phyloP scores from a whole-genome alignment of 2,113 vertebrate species.

The Mormyrus iriodes region DNA sequence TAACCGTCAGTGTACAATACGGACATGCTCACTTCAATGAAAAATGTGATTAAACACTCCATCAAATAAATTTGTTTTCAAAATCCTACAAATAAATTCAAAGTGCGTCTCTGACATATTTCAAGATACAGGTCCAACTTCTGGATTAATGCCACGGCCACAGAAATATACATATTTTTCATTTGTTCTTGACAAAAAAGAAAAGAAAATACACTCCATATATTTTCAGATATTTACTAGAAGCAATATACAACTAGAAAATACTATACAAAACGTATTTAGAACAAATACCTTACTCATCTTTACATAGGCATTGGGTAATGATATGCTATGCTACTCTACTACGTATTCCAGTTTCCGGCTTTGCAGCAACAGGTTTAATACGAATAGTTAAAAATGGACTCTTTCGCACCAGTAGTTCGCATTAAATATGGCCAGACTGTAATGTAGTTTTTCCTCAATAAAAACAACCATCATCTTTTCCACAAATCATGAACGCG shows the following conservation, averaged over 20 bases:
- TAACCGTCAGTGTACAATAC: slow-evolving; percentile 84
- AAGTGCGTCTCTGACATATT: slow-evolving; percentile 77
- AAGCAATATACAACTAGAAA: slow-evolving; percentile 97
- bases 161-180: slow-evolving; percentile 60
- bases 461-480: slow-evolving; percentile 27
- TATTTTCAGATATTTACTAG: slow-evolving; percentile 98
- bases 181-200: slow-evolving; percentile 72
- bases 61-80: slow-evolving; percentile 79
- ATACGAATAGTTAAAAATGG: slow-evolving; percentile 45
- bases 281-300: slow-evolving; percentile 86
- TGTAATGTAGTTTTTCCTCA: slow-evolving; percentile 38
- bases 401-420: slow-evolving; percentile 26
- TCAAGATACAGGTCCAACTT: slow-evolving; percentile 74
- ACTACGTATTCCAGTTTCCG: slow-evolving; percentile 64
- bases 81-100: slow-evolving; percentile 84
- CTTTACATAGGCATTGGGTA: slow-evolving; percentile 69
- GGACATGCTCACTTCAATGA: slow-evolving; percentile 96
- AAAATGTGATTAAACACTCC: slow-evolving; percentile 87
- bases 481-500: slow-evolving; percentile 33
- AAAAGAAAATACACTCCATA: slow-evolving; percentile 85
- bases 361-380: slow-evolving; percentile 46
- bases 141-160: slow-evolving; percentile 82
- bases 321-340: slow-evolving; percentile 79
- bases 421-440: slow-evolving; percentile 39
- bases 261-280: slow-evolving; percentile 97